These are phyloP conservation scores for Lasioglossum morio DNA, from an alignment of 2,888 invertebrate genomes.

Conservation along the genomic window DNA sequence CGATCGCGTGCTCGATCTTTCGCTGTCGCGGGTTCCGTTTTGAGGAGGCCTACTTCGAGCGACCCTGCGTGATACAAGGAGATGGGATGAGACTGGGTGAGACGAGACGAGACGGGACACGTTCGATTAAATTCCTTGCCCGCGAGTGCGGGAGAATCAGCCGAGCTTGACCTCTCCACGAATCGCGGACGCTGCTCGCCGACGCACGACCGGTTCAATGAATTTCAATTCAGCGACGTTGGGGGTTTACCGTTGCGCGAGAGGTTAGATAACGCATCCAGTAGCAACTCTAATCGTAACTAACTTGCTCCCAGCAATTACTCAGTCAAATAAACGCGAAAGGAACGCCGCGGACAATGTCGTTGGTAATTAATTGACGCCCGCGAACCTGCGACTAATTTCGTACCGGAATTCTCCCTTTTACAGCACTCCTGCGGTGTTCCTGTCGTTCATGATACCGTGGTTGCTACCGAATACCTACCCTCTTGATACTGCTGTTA, in stretches of 20 bases:
- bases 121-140: slow-evolving; percentile 43
- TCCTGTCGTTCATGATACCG: background rate
- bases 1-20: slow-evolving; percentile 80
- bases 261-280: slow-evolving; percentile 34
- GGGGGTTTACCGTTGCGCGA: slow-evolving; percentile 49
- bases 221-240: slow-evolving; percentile 48
- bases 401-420: background rate
- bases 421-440: background rate
- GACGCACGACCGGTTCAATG: slow-evolving; percentile 30
- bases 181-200: slow-evolving; percentile 25
- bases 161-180: slow-evolving; percentile 41
- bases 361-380: background rate
- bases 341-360: slow-evolving; percentile 6
- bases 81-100: background rate
- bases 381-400: background rate
- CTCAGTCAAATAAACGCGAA: background rate
- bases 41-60: slow-evolving; percentile 42
- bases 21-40: slow-evolving; percentile 86
- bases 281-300: background rate
- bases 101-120: background rate
- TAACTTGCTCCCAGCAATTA: background rate
- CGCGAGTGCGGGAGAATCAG: slow-evolving; percentile 16
- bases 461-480: background rate
- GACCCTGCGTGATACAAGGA: background rate
- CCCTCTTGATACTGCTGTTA: background rate